Conservation (phyloP, 2,888 invertebrate genomes). For the Sinohyriopsis cumingii region DNA sequence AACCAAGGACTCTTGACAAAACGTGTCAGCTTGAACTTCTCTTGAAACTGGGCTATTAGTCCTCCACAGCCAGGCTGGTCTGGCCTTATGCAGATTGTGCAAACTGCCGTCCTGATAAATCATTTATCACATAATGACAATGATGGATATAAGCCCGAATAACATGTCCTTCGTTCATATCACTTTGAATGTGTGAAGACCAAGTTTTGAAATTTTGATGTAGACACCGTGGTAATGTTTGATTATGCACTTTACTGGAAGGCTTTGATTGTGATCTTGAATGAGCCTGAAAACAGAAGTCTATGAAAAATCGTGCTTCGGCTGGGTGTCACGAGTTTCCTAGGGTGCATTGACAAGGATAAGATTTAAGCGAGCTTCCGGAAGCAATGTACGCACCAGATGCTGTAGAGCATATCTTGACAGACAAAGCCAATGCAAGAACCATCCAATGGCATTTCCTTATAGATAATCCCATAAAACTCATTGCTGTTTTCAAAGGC, state of each 20-base stretch:
- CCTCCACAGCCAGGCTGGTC: slow-evolving; percentile 31
- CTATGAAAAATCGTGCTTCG: slow-evolving; percentile 22
- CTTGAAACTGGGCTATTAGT: slow-evolving; percentile 15
- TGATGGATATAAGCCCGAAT: slow-evolving; percentile 41
- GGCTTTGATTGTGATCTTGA: slow-evolving; percentile 17
- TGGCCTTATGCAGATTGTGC: slow-evolving; percentile 37
- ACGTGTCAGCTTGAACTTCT: slow-evolving; percentile 1
- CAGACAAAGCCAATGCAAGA: slow-evolving; percentile 40
- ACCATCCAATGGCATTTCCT: slow-evolving; percentile 40
- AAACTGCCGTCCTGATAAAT: slow-evolving; percentile 32
- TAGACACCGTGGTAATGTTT: slow-evolving; percentile 38
- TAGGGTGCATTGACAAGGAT: slow-evolving; percentile 40
- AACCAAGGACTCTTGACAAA: neutral
- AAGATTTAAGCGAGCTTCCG: slow-evolving; percentile 41
- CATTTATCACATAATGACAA: slow-evolving; percentile 34
- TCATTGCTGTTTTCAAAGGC: slow-evolving; percentile 2
- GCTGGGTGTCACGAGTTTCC: slow-evolving; percentile 41
- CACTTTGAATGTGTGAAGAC: slow-evolving; percentile 21
- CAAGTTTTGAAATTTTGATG: neutral
- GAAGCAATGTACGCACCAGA: slow-evolving; percentile 43
- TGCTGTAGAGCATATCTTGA: slow-evolving; percentile 42
- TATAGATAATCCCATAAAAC: slow-evolving; percentile 22
- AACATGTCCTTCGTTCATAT: slow-evolving; percentile 34
- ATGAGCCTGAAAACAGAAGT: slow-evolving; percentile 12
- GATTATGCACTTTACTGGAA: slow-evolving; percentile 44